Conservation (phyloP, 2,797 vertebrate species). For the Falco columbarius region DNA sequence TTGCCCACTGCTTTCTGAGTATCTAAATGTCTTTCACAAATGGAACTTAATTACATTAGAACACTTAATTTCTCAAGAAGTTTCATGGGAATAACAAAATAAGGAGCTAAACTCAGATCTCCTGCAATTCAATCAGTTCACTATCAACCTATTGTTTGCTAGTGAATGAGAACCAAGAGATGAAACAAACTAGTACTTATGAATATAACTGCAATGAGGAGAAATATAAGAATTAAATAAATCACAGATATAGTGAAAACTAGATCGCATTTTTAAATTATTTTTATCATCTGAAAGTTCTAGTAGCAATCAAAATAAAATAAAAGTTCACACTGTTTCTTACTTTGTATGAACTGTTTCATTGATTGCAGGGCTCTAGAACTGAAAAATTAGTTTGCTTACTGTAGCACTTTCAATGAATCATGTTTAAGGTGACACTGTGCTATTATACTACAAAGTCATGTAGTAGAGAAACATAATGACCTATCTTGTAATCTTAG, state of each 20-base stretch:
- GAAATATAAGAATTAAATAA: not conserved
- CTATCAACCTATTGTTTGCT: not conserved
- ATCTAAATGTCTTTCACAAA: not conserved
- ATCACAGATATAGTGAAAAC: not conserved
- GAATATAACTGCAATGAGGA: not conserved
- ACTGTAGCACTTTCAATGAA: not conserved
- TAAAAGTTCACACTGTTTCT: not conserved
- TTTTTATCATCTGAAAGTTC: not conserved
- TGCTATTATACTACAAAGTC: conserved; percentile 18
- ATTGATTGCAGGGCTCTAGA: not conserved
- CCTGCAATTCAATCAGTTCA: not conserved
- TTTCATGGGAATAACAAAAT: not conserved
- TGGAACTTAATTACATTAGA: not conserved
- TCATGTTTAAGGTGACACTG: conserved; percentile 27
- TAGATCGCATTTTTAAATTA: not conserved
- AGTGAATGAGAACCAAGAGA: not conserved
- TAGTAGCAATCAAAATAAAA: not conserved
- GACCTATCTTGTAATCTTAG: conserved; percentile 26
- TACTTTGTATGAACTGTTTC: not conserved
- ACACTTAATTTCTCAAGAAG: not conserved
- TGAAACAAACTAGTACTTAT: not conserved
- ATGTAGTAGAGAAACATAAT: conserved; percentile 41
- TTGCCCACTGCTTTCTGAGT: not conserved
- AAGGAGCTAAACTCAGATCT: not conserved
- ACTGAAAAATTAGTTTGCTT: conserved; percentile 23